Conservation (phyloP, 2,113 vertebrate species). For the Xerus inauris region DNA sequence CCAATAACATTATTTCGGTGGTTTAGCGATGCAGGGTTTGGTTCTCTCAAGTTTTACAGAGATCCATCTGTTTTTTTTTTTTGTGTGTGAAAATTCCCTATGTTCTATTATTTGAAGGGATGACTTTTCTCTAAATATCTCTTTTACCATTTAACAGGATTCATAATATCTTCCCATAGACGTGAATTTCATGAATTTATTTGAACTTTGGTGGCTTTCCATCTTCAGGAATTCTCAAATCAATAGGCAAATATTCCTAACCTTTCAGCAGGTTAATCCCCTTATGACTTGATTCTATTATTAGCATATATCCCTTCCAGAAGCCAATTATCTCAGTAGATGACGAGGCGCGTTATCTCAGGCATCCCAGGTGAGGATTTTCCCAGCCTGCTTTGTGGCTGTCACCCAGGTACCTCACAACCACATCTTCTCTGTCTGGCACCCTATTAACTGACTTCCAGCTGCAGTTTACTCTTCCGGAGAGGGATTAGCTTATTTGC, state of each 20-base stretch:
- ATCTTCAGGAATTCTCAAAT: slow-evolving; percentile 59
- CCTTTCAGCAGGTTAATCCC: slow-evolving; percentile 61
- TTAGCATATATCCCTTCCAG: slow-evolving; percentile 60
- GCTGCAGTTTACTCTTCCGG: slow-evolving; percentile 73
- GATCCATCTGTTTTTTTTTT: not conserved
- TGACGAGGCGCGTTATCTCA: slow-evolving; percentile 65
- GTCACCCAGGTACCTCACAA: slow-evolving; percentile 43
- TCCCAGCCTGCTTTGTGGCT: slow-evolving; percentile 57
- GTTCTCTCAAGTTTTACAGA: slow-evolving; percentile 20
- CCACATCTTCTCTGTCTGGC: slow-evolving; percentile 67
- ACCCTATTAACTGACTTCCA: slow-evolving; percentile 60
- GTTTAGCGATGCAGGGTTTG: not conserved
- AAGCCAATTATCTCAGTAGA: slow-evolving; percentile 65
- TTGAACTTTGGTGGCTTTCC: slow-evolving; percentile 59
- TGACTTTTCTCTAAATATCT: not conserved
- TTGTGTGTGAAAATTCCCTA: not conserved
- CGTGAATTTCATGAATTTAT: slow-evolving; percentile 50
- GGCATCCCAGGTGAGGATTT: slow-evolving; percentile 70
- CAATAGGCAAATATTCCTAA: slow-evolving; percentile 67
- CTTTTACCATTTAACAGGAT: slow-evolving; percentile 19
- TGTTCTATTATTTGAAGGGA: not conserved
- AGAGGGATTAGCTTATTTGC: slow-evolving; percentile 72
- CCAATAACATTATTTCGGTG: not conserved
- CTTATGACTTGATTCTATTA: slow-evolving; percentile 65
- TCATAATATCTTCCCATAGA: slow-evolving; percentile 15